These are phyloP conservation scores for Acipenser ruthenus DNA, from an alignment of 2,797 vertebrate species.

Conservation along the genomic window DNA sequence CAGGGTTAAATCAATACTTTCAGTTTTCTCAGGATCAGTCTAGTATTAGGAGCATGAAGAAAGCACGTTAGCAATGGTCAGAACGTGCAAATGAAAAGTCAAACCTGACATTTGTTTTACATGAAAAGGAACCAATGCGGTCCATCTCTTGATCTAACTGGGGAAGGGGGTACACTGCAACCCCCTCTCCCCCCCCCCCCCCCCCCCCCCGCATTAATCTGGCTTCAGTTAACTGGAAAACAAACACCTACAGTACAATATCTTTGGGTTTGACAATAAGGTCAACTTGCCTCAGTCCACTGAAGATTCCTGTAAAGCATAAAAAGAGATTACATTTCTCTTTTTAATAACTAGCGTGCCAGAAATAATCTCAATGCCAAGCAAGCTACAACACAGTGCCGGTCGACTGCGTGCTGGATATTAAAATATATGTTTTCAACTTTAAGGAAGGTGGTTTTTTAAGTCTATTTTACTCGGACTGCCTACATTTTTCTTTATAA, in stretches of 20 bases:
- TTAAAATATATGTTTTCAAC: too few species aligned
- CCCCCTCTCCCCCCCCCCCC: background rate
- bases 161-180: background rate
- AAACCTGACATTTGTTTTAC: constrained; percentile 65
- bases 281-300: too few species aligned
- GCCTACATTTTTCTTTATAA: too few species aligned
- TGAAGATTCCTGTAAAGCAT: too few species aligned
- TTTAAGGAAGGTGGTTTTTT: too few species aligned
- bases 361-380: too few species aligned
- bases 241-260: background rate
- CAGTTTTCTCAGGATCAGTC: constrained; percentile 98
- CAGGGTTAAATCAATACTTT: constrained; percentile 98
- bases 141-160: background rate
- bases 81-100: constrained; percentile 93
- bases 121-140: constrained; percentile 59
- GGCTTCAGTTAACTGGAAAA: background rate
- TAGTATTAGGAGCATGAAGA: constrained; percentile 82
- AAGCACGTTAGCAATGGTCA: constrained; percentile 84
- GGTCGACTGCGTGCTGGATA: too few species aligned
- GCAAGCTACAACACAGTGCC: too few species aligned
- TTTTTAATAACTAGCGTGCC: too few species aligned
- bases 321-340: too few species aligned
- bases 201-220: background rate
- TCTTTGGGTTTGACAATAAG: background rate
- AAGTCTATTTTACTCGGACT: too few species aligned